phyloP scores from a whole-genome alignment of 2,888 invertebrate genomes.

The Folsomia candida region DNA sequence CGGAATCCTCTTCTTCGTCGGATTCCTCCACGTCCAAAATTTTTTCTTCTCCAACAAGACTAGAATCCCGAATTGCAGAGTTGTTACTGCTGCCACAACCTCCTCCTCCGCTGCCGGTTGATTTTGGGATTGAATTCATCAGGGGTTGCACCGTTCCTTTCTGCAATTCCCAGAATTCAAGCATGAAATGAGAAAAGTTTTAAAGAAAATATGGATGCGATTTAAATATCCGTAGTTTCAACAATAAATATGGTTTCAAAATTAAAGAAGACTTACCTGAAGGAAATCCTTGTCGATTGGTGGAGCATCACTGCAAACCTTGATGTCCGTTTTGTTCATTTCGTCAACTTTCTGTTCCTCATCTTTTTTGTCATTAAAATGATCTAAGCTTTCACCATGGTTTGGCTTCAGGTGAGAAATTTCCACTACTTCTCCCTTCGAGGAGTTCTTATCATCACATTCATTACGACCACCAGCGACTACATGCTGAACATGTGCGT shows the following conservation, averaged over 20 bases:
- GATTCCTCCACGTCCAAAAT: neutral
- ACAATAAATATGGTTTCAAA: no score
- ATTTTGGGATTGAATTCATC: neutral
- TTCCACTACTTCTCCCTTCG: no score
- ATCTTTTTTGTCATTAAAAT: no score
- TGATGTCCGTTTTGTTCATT: neutral
- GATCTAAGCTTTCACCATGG: no score
- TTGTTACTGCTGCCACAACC: neutral
- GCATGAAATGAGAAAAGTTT: no score
- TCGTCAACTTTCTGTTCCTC: neutral
- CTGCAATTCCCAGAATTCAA: no score
- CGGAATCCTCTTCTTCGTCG: conserved; percentile 21
- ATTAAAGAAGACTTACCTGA: no score
- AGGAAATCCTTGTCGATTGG: no score
- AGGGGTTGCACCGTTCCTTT: neutral
- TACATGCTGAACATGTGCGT: neutral
- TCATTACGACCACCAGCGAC: neutral
- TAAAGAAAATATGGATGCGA: no score
- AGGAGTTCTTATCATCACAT: neutral
- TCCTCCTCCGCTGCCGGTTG: neutral
- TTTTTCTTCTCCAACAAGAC: conserved; percentile 16
- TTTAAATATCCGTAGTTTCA: no score
- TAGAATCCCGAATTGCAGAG: conserved; percentile 9
- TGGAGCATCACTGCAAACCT: no score
- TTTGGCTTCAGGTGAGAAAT: no score